Evolutionary conservation across 2,113 vertebrate species (phyloP).

Genomic region (Takifugu flavidus): DNA sequence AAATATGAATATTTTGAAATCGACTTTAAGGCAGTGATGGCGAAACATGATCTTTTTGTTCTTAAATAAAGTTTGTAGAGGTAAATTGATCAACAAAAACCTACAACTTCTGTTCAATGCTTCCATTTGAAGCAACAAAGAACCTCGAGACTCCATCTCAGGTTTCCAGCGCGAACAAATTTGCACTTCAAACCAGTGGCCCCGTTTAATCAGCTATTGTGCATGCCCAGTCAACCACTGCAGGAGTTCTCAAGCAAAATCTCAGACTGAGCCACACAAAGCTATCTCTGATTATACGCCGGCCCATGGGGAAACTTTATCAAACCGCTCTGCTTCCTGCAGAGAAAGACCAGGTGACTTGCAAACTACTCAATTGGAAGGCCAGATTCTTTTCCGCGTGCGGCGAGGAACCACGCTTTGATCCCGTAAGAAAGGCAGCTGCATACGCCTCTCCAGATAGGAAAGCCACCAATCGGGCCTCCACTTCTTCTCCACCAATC

Average conservation of each 20-base stretch:
- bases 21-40: neutral
- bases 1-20: neutral
- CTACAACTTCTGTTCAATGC: slow-evolving; percentile 7
- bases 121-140: slow-evolving; percentile 42
- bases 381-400: slow-evolving; percentile 53
- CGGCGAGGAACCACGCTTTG: slow-evolving; percentile 54
- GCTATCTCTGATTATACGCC: slow-evolving; percentile 77
- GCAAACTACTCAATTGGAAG: slow-evolving; percentile 54
- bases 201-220: slow-evolving; percentile 81
- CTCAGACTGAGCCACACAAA: slow-evolving; percentile 77
- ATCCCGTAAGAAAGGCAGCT: slow-evolving; percentile 64
- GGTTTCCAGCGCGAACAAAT: slow-evolving; percentile 76
- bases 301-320: slow-evolving; percentile 76
- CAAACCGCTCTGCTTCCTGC: slow-evolving; percentile 60
- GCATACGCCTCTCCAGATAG: slow-evolving; percentile 47
- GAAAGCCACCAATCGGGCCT: slow-evolving; percentile 48
- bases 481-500: slow-evolving; percentile 54
- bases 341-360: slow-evolving; percentile 75
- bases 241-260: slow-evolving; percentile 67
- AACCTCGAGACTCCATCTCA: slow-evolving; percentile 64
- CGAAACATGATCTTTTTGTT: too few species aligned
- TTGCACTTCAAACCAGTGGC: slow-evolving; percentile 84
- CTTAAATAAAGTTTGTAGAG: too few species aligned
- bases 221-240: slow-evolving; percentile 75
- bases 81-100: too few species aligned